These are phyloP conservation scores for Promerops cafer DNA, from an alignment of 2,113 vertebrate genomes.

Conservation along the genomic window DNA sequence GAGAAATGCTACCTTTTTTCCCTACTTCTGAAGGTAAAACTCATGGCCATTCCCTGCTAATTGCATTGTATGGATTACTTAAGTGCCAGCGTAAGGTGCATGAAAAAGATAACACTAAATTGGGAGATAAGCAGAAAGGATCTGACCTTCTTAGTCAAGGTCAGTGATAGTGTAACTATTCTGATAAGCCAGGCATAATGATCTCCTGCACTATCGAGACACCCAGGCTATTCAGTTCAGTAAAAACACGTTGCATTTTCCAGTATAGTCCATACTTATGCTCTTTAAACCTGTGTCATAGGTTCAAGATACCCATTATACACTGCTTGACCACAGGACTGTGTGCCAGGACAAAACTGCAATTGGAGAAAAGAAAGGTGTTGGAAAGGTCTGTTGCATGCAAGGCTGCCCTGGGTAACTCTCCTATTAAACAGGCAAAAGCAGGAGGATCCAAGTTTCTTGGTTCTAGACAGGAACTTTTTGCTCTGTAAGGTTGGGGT, in stretches of 20 bases:
- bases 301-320: not conserved
- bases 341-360: not conserved
- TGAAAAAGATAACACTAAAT: constrained; percentile 66
- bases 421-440: not conserved
- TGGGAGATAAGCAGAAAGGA: constrained; percentile 51
- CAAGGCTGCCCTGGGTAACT: not conserved
- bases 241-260: not conserved
- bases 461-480: not conserved
- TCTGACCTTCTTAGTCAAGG: constrained; percentile 66
- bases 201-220: constrained; percentile 32
- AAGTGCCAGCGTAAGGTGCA: constrained; percentile 22
- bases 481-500: fast-evolving
- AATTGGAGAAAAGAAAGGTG: not conserved
- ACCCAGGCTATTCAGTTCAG: not conserved
- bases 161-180: constrained; percentile 67
- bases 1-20: constrained; percentile 7
- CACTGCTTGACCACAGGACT: not conserved
- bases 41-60: constrained; percentile 46
- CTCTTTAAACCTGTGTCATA: not conserved
- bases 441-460: not conserved
- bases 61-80: constrained; percentile 62
- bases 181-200: constrained; percentile 44
- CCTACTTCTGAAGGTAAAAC: constrained; percentile 20
- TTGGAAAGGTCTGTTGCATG: not conserved
- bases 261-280: not conserved